Evolutionary conservation across 2,888 invertebrate genomes (phyloP).

Genomic region (Conomelus anceps): DNA sequence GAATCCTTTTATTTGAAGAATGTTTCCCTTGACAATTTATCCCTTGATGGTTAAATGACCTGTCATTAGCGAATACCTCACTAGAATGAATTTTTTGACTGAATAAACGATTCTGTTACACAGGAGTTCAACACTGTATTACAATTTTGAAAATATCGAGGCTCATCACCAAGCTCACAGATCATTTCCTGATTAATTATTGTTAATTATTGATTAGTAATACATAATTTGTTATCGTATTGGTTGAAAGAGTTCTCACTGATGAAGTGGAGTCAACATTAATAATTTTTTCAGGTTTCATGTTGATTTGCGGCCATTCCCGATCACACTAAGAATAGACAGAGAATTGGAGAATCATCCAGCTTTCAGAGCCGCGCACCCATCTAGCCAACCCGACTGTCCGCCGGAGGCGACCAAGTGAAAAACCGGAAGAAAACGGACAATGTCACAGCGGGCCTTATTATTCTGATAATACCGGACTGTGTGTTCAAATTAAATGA

Average conservation of each 20-base stretch:
- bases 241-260: not conserved
- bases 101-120: no score
- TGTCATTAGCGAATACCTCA: no score
- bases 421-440: constrained; percentile 14
- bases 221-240: not conserved
- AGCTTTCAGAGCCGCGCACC: constrained; percentile 86
- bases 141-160: no score
- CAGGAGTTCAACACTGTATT: no score
- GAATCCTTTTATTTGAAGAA: no score
- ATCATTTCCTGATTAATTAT: no score
- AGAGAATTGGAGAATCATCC: constrained; percentile 79
- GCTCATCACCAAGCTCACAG: no score
- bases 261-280: not conserved
- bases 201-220: no score
- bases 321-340: constrained; percentile 81
- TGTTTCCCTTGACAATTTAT: no score
- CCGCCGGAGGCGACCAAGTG: constrained; percentile 66
- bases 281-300: constrained; percentile 66
- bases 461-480: not conserved
- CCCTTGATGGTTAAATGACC: no score
- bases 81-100: no score
- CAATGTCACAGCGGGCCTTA: constrained; percentile 10
- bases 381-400: constrained; percentile 89
- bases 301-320: constrained; percentile 83
- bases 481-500: not conserved